phyloP scores from a whole-genome alignment of 2,113 vertebrate species.

The Lagopus muta region DNA sequence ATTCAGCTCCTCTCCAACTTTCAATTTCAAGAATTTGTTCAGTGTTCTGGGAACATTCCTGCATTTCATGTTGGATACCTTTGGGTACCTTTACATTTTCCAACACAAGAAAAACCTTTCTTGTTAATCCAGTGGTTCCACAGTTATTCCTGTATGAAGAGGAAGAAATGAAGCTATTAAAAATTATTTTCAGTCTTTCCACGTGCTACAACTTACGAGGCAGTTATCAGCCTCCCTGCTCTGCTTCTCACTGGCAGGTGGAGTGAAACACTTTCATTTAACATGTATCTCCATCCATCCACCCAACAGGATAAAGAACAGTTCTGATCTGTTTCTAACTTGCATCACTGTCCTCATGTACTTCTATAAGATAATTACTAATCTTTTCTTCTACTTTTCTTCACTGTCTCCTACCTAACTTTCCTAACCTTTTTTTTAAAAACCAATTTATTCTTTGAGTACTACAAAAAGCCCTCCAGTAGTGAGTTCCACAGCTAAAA shows the following conservation, averaged over 20 bases:
- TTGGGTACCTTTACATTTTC: neutral
- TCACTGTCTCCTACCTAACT: neutral
- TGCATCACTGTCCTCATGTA: neutral
- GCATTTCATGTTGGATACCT: neutral
- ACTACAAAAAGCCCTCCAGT: neutral
- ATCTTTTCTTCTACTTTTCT: neutral
- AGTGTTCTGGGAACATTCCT: neutral
- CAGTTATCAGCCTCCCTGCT: neutral
- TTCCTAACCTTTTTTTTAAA: neutral
- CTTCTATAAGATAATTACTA: neutral
- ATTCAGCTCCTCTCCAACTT: neutral
- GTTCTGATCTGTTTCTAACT: neutral
- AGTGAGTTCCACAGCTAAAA: neutral
- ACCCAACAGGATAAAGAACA: neutral
- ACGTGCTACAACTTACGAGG: neutral
- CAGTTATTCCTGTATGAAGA: neutral
- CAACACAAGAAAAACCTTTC: neutral
- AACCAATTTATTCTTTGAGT: neutral
- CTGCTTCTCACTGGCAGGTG: neutral
- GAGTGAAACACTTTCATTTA: neutral
- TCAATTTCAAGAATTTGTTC: neutral
- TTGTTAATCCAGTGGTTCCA: neutral
- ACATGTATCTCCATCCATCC: neutral
- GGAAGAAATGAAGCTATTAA: neutral
- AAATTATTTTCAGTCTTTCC: constrained; percentile 3